These are phyloP conservation scores for Apodemus sylvaticus DNA, from an alignment of 2,113 vertebrate genomes.

Conservation along the genomic window DNA sequence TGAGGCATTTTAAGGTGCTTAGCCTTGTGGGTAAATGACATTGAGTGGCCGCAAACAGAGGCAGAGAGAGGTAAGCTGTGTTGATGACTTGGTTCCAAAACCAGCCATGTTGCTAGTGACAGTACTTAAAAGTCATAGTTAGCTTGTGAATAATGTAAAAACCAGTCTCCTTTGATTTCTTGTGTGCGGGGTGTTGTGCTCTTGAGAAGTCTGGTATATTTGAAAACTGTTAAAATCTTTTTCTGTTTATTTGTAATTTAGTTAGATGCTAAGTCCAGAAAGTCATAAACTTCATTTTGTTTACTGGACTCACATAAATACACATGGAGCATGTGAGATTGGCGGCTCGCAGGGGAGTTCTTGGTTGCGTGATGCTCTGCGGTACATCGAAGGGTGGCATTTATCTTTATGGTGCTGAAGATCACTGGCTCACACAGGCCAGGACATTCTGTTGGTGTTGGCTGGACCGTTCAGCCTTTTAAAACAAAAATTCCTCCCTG, in stretches of 20 bases:
- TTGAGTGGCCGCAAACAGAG: not conserved
- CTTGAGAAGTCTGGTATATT: constrained; percentile 6
- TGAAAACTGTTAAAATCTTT: constrained; percentile 28
- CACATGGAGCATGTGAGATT: not conserved
- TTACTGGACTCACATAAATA: not conserved
- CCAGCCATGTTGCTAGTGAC: not conserved
- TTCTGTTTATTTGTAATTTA: constrained; percentile 42
- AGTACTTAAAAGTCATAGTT: not conserved
- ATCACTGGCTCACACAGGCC: not conserved
- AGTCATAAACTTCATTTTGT: constrained; percentile 11
- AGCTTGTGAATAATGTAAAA: constrained; percentile 31
- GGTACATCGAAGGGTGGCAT: not conserved
- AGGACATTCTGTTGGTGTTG: not conserved
- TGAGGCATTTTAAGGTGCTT: not conserved
- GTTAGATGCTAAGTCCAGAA: not conserved
- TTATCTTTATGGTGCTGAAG: not conserved
- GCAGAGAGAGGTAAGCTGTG: not conserved
- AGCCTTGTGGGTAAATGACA: not conserved
- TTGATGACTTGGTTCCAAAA: not conserved
- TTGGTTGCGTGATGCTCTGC: not conserved
- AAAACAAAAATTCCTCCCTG: not conserved
- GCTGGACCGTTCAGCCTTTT: not conserved
- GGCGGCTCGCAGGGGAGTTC: not conserved
- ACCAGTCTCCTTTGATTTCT: constrained; percentile 33
- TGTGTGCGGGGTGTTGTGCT: not conserved